Conservation (phyloP, 2,797 vertebrate species). For the Bradypus variegatus region DNA sequence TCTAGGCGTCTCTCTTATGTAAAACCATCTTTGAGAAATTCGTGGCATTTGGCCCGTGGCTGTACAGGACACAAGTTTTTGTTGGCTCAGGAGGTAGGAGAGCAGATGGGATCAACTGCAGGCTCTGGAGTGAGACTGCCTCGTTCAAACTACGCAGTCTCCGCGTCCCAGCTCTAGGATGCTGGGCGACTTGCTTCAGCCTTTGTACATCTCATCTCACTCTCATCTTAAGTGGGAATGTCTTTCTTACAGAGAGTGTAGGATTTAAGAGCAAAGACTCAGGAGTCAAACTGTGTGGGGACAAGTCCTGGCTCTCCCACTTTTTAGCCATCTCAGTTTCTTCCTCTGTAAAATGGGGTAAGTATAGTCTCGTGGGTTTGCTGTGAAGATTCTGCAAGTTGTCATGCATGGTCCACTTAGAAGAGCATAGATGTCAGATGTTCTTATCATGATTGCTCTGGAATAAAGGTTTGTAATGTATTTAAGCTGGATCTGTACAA, state of each 20-base stretch:
- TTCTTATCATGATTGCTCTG: neutral
- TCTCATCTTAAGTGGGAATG: neutral
- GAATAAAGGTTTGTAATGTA: neutral
- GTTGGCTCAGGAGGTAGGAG: neutral
- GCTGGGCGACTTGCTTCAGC: fast-evolving
- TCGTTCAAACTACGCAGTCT: neutral
- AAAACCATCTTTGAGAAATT: neutral
- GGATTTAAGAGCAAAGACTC: neutral
- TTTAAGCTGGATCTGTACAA: neutral
- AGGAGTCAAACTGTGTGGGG: neutral
- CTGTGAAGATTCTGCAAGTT: neutral
- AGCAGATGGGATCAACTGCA: neutral
- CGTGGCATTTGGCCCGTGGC: neutral
- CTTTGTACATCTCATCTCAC: neutral
- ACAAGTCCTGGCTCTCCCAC: neutral
- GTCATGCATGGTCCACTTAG: neutral
- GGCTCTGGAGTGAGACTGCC: neutral
- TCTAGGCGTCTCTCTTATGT: neutral
- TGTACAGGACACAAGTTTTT: neutral
- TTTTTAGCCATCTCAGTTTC: neutral
- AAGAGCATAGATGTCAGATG: neutral
- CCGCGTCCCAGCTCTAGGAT: fast-evolving
- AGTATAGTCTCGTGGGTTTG: neutral
- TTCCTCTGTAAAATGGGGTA: neutral
- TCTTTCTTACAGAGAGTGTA: neutral